Conservation (phyloP, 1,140 invertebrate genomes). For the Nymphalis io region DNA sequence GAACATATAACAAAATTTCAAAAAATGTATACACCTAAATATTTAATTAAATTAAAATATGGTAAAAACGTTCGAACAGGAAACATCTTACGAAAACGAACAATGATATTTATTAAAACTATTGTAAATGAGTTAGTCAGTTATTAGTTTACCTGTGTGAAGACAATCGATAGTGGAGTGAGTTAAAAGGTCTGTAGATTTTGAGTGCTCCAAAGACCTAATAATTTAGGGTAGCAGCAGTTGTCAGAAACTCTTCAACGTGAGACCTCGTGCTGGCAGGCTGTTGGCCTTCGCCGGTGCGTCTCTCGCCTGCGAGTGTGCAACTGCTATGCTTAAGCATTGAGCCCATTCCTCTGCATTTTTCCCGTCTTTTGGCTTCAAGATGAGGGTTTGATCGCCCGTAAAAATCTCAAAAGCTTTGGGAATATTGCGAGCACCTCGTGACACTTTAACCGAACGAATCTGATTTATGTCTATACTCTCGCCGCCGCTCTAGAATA, state of each 20-base stretch:
- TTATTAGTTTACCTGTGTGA: background rate
- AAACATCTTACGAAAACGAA: background rate
- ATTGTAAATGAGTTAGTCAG: no score
- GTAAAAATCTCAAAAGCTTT: constrained; percentile 98
- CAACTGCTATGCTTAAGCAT: constrained; percentile 93
- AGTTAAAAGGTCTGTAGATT: background rate
- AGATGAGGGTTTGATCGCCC: constrained; percentile 92
- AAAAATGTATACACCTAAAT: no score
- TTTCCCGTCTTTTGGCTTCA: constrained; percentile 96
- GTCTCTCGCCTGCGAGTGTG: constrained; percentile 87
- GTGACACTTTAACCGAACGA: constrained; percentile 93
- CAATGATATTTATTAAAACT: background rate
- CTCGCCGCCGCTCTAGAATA: constrained; percentile 84
- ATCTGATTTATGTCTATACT: constrained; percentile 95
- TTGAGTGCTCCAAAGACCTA: background rate
- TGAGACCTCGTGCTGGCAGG: constrained; percentile 83
- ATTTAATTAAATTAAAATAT: background rate
- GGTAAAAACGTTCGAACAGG: background rate
- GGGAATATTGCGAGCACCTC: constrained; percentile 92
- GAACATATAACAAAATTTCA: no score
- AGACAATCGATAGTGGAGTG: constrained; percentile 6
- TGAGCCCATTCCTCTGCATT: constrained; percentile 97
- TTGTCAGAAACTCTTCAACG: constrained; percentile 72
- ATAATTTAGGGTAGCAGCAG: background rate
- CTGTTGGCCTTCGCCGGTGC: constrained; percentile 85